Evolutionary conservation across 2,113 vertebrate genomes (phyloP).

Genomic region (Rana temporaria): DNA sequence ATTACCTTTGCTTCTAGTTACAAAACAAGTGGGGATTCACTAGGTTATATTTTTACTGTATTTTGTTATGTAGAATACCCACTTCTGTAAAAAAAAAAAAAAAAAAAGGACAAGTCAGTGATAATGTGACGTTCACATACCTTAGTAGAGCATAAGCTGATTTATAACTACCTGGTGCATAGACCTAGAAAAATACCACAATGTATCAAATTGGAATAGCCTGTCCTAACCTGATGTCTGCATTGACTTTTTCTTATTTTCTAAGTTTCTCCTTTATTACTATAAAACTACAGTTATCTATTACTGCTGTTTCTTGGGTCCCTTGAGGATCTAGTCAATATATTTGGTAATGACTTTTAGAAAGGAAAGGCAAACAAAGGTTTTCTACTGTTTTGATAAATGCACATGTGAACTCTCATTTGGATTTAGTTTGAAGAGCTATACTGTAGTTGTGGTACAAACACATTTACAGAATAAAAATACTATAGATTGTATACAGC

Average conservation of each 20-base stretch:
- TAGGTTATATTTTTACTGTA: not conserved
- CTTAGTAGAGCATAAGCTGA: slow-evolving; percentile 12
- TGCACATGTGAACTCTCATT: slow-evolving; percentile 69
- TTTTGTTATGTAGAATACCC: not conserved
- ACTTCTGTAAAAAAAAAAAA: not conserved
- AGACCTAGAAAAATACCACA: slow-evolving; percentile 39
- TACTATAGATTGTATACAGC: not conserved
- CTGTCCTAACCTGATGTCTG: slow-evolving; percentile 59
- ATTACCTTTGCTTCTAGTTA: not conserved
- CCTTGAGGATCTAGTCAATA: slow-evolving; percentile 73
- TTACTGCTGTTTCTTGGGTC: slow-evolving; percentile 73
- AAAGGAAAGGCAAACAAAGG: slow-evolving; percentile 69
- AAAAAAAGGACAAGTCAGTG: not conserved
- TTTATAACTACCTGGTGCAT: slow-evolving; percentile 28
- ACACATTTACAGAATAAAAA: slow-evolving; percentile 26
- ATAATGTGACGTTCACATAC: slow-evolving; percentile 4
- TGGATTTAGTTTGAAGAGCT: slow-evolving; percentile 63
- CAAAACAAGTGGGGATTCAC: not conserved
- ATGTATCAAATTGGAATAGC: slow-evolving; percentile 60
- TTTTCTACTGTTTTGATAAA: slow-evolving; percentile 74
- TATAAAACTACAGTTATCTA: slow-evolving; percentile 73
- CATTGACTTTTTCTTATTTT: slow-evolving; percentile 63
- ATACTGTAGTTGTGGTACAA: slow-evolving; percentile 41
- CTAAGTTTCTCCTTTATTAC: slow-evolving; percentile 72
- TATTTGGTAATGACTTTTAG: slow-evolving; percentile 79